Evolutionary conservation across 2,888 invertebrate genomes (phyloP).

Genomic region (Sinelater perroti): DNA sequence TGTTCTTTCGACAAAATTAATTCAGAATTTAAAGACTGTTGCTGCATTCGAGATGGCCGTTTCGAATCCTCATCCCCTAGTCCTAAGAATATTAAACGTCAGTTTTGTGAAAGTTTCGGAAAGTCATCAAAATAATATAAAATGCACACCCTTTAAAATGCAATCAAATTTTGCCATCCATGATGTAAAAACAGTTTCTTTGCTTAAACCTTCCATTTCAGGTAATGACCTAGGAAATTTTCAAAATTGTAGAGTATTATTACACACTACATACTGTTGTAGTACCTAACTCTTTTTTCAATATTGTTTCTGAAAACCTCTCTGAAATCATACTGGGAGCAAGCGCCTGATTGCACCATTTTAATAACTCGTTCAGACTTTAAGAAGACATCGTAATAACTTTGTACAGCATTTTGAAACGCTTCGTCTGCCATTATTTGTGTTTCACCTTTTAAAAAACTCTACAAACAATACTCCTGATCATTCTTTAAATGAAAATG

Average conservation of each 20-base stretch:
- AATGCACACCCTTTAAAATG: constrained; percentile 84
- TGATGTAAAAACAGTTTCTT: constrained; percentile 97
- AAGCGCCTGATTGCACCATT: constrained; percentile 98
- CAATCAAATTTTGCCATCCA: constrained; percentile 99
- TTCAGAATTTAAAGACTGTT: constrained; percentile 90
- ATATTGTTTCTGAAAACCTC: constrained; percentile 99
- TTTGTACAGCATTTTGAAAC: constrained; percentile 98
- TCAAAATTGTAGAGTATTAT: no score
- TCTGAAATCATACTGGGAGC: constrained; percentile 97
- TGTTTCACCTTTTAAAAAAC: constrained; percentile 97
- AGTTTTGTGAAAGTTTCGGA: constrained; percentile 20
- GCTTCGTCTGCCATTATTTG: constrained; percentile 98
- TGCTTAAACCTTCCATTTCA: constrained; percentile 98
- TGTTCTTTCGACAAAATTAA: constrained; percentile 98
- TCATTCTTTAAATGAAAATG: no score
- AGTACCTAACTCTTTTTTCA: constrained; percentile 93
- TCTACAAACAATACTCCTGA: no score
- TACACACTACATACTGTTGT: no score
- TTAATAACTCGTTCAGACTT: constrained; percentile 95
- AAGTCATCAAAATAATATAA: constrained; percentile 51
- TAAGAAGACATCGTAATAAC: constrained; percentile 94
- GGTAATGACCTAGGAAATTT: constrained; percentile 96
- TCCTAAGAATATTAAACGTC: constrained; percentile 54
- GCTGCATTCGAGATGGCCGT: constrained; percentile 86
- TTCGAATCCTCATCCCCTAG: constrained; percentile 88